Evolutionary conservation across 2,797 vertebrate species (phyloP).

Genomic region (Balearica regulorum): DNA sequence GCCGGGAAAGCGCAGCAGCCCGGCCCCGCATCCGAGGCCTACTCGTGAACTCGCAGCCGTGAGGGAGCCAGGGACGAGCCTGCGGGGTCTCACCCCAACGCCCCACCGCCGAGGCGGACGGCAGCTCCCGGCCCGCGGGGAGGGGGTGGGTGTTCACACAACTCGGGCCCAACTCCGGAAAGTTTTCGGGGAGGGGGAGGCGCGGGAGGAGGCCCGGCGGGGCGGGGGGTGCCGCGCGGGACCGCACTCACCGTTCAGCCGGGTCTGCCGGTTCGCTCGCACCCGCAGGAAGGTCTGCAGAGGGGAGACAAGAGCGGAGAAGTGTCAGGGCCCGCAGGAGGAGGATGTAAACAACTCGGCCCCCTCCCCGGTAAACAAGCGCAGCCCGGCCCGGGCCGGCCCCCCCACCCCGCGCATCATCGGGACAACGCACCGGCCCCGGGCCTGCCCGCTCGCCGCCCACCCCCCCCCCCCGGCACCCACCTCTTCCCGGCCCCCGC

Average conservation of each 20-base stretch:
- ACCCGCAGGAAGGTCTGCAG: conserved; percentile 97
- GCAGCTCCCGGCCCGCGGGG: neutral
- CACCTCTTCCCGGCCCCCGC: conserved; percentile 72
- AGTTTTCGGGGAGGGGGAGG: neutral
- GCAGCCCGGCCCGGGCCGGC: neutral
- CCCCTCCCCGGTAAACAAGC: neutral
- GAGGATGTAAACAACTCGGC: neutral
- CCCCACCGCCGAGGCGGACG: neutral
- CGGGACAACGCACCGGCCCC: neutral
- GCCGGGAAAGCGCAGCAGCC: neutral
- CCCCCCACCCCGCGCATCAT: neutral
- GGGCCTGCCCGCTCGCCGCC: neutral
- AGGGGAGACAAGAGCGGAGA: conserved; percentile 5
- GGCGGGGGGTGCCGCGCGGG: neutral
- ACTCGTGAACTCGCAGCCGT: fast-evolving
- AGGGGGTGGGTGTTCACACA: neutral
- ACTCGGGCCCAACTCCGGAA: neutral
- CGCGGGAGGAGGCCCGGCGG: neutral
- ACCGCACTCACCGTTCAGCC: conserved; percentile 92
- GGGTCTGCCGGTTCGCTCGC: conserved; percentile 96
- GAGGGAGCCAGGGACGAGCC: fast-evolving
- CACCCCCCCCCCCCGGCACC: neutral
- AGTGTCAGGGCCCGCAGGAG: neutral
- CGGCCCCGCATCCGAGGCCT: fast-evolving
- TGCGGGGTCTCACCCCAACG: fast-evolving